Evolutionary conservation across 2,797 vertebrate species (phyloP), one percentile per base, ranked within the genome.

Genomic region (Epinephelus malabaricus): DNA sequence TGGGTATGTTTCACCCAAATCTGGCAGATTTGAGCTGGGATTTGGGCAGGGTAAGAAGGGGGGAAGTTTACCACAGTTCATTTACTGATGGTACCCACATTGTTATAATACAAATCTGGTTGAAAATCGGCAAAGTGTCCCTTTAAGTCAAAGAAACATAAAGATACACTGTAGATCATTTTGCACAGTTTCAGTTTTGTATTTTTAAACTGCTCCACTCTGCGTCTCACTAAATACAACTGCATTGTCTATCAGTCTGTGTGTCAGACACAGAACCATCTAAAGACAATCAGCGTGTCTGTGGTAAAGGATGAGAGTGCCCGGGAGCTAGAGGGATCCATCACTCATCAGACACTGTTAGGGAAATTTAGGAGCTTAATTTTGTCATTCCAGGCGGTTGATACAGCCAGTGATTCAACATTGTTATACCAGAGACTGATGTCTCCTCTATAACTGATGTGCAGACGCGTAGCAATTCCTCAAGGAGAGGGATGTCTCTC

Each of bases 281-380:
- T 78, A 17, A 76, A 86, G 84, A 90, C 83, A 88, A 93, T 93
- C 83, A 83, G 74, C 54, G 10, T 81, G 88, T 91, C 89, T 81
- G 66, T 56, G 77, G 85, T 92, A 89, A 94, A 89, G 86, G 82
- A 94, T 93, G 92, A 90, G 86, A 64, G 69, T 81, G 84, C 78
- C 86, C 56, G 14, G 45, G 45, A 87, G 87, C 74, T 63, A 62
- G 78, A 80, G 76, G 74, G 85, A 85, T 92, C 81, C 89, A 93
- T 94, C 86, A 83, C 85, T 94, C 91, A 93, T 91, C 85, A 88
- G 80, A 86, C 63, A 78, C 90, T 88, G 89, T 91, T 93, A 91
- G 90, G 89, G 88, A 94, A 94, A 95, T 95, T 91, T 92, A 94
- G 90, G 86, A 86, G 89, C 91, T 94, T 94, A 93, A 94, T 95